A percentile compares a stretch with the other conserved stretches of the same genome.
phyloP scores from a whole-genome alignment of 2,888 invertebrate species.

The Nudaria mundana region DNA sequence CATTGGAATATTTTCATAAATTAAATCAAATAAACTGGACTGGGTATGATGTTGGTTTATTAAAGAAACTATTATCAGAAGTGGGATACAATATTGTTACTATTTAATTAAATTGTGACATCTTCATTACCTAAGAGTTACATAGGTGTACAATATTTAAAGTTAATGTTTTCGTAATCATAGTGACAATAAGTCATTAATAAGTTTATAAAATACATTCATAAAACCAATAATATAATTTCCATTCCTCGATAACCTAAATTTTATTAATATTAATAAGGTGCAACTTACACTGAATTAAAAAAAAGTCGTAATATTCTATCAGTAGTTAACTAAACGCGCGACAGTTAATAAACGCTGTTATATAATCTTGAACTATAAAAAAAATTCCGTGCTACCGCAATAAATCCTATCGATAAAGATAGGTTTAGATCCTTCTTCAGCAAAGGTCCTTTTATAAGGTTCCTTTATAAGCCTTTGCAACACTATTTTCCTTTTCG shows the following conservation, averaged over 20 bases:
- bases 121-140: not conserved
- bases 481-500: too few species aligned
- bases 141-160: not conserved
- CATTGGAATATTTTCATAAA: too few species aligned
- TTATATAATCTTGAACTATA: too few species aligned
- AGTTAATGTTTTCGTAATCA: conserved; percentile 12
- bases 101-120: not conserved
- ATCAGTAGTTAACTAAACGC: conserved; percentile 8
- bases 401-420: not conserved
- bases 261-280: conserved; percentile 12
- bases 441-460: too few species aligned
- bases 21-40: too few species aligned
- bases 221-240: conserved; percentile 9
- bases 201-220: not conserved
- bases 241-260: conserved; percentile 3
- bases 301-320: conserved; percentile 2
- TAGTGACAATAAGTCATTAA: conserved; percentile 4
- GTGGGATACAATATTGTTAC: not conserved
- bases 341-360: conserved; percentile 1
- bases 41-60: too few species aligned
- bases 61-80: too few species aligned
- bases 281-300: conserved; percentile 21
- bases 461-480: too few species aligned
- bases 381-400: not conserved
- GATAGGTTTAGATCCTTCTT: too few species aligned